Conservation (phyloP, 92 coral and sea anemone genomes). For the Anthopleura xanthogrammica region DNA sequence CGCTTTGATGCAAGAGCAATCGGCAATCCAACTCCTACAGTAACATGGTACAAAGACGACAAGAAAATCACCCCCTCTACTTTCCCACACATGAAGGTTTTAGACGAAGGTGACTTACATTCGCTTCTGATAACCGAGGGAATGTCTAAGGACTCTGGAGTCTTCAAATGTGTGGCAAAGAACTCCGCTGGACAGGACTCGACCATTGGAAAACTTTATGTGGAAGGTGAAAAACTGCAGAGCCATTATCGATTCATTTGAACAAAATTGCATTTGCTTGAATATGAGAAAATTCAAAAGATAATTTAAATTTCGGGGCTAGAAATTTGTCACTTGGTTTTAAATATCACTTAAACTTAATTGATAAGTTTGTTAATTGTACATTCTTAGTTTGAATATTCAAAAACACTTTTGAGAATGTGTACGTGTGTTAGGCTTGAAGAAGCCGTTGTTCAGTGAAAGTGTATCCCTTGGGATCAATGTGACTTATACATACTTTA, state of each 20-base stretch:
- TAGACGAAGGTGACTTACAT: conserved; percentile 74
- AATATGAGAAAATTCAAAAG: background rate
- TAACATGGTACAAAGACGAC: conserved; percentile 86
- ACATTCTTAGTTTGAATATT: too few relatives aligned
- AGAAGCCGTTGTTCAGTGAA: too few relatives aligned
- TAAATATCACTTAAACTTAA: too few relatives aligned
- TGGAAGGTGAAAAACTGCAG: conserved; percentile 61
- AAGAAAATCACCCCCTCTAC: conserved; percentile 49
- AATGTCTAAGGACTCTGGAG: conserved; percentile 70
- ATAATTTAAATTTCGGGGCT: too few relatives aligned
- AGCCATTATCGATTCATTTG: background rate
- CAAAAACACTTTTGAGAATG: too few relatives aligned
- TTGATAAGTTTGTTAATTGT: too few relatives aligned
- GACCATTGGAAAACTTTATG: conserved; percentile 63
- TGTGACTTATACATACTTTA: too few relatives aligned
- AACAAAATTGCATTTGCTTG: too few relatives aligned
- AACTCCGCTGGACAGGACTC: conserved; percentile 81
- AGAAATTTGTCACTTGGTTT: too few relatives aligned
- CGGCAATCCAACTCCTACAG: conserved; percentile 76
- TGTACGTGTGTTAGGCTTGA: too few relatives aligned
- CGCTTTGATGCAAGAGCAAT: conserved; percentile 88
- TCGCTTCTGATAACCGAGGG: conserved; percentile 86
- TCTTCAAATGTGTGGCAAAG: conserved; percentile 86
- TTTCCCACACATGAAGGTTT: conserved; percentile 66
- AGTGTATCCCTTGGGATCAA: too few relatives aligned